A percentile compares a stretch with the other conserved stretches of the same genome.
Conservation (phyloP, 2,797 vertebrate species). For the Semotilus atromaculatus region DNA sequence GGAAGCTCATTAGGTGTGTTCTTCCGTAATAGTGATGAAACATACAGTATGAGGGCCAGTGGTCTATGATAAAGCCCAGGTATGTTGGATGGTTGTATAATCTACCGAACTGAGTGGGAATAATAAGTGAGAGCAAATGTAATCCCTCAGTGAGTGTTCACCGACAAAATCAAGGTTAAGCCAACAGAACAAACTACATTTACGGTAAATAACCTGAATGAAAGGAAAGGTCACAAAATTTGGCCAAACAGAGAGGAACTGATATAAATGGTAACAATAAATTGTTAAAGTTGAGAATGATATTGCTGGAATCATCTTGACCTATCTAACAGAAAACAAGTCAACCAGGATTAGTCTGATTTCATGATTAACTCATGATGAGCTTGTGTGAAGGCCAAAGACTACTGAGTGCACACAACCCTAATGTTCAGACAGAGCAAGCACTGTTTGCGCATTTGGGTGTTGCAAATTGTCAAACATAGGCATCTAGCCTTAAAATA, state of each 20-base stretch:
- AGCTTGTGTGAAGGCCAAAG: neutral
- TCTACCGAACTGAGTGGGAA: neutral
- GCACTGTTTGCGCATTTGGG: conserved; percentile 40
- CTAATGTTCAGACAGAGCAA: conserved; percentile 6
- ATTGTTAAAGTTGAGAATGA: neutral
- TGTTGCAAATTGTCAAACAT: conserved; percentile 35
- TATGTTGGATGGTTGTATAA: neutral
- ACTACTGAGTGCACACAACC: neutral
- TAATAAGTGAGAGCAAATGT: conserved; percentile 34
- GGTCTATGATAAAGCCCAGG: neutral
- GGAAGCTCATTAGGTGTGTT: neutral
- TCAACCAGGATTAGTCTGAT: neutral
- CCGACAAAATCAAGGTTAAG: conserved; percentile 39
- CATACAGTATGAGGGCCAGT: neutral
- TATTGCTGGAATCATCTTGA: neutral
- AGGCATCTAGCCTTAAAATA: conserved; percentile 1
- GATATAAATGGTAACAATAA: neutral
- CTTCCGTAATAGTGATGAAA: neutral
- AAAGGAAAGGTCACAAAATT: conserved; percentile 5
- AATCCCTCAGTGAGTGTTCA: neutral
- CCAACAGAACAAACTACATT: conserved; percentile 45
- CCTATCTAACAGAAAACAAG: neutral
- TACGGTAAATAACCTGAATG: conserved; percentile 31
- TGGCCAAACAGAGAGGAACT: neutral
- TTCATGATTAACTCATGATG: conserved; percentile 3